phyloP scores from a whole-genome alignment of 1,140 invertebrate species.

The Conus betulinus region DNA sequence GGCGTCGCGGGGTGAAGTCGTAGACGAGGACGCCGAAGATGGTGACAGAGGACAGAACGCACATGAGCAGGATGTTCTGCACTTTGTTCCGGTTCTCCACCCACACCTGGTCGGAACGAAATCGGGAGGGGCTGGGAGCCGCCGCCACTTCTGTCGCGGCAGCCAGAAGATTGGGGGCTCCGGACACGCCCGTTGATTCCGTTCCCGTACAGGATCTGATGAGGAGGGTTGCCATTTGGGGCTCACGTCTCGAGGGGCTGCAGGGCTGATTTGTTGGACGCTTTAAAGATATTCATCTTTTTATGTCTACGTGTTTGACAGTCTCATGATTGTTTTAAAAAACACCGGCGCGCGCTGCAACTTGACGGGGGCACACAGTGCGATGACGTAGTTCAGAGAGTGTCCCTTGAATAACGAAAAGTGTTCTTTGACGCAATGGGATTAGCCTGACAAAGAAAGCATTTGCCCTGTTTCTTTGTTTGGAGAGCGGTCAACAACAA shows the following conservation, averaged over 20 bases:
- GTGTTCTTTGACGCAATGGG: no score
- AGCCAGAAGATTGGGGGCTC: no score
- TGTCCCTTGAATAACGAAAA: no score
- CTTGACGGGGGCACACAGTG: no score
- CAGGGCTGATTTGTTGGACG: constrained; percentile 15
- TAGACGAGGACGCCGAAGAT: constrained; percentile 11
- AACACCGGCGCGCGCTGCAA: no score
- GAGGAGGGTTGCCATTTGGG: neutral
- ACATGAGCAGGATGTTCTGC: neutral
- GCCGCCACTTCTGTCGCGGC: neutral
- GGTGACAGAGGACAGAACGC: neutral
- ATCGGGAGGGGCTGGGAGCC: neutral
- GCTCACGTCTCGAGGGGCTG: neutral
- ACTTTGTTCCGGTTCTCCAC: neutral
- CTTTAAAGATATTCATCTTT: neutral
- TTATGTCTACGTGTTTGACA: neutral
- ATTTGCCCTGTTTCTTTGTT: no score
- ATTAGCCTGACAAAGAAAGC: no score
- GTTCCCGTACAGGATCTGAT: neutral
- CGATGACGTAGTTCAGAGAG: no score
- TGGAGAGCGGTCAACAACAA: no score
- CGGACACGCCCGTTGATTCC: neutral
- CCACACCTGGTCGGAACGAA: neutral
- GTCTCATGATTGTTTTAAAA: no score
- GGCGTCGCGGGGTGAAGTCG: neutral